Base-by-base conservation (phyloP, 2,888 invertebrate genomes). In the Eugnorisma glareosa region DNA sequence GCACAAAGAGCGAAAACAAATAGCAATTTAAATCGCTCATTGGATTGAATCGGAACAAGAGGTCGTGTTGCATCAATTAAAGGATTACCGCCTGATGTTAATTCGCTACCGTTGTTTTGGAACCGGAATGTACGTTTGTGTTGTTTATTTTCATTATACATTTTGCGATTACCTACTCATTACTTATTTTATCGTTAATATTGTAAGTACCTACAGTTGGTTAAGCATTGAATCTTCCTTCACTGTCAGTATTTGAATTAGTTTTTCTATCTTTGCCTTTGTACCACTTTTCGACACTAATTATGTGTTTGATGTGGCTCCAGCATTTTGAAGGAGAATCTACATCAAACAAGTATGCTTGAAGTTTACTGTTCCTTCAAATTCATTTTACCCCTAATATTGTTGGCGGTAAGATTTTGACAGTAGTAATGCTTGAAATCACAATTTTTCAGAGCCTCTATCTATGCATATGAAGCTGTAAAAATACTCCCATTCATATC, bases 21-120 rank as follows among this genome's bases (percentile, higher is more conserved):
- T 78, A 81, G 81, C 75, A 80, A 82, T 88, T 86, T 82, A 85
- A 85, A 85, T 84, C 77, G 77, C 73, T 86, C 77, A 86, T 86
- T 85, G 87, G 86, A 86, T 79, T 82, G 77, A 70, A 83, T 80
- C 81, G 75, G 67, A 83, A 85, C 81, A 88, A 86, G 84, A 88
- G 88, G 77, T 84, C 83, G 87, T 85, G 75, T 85, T 89, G 91
- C 91, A 90, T 92, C 92, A 92, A 92, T 92, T 92, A 92, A 91
- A 87, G 90, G 92, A 90, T 92, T 92, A 92, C 82, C 87, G 83
- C 71, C 84, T 82, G 85, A 86, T 74, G 81, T 79, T 86, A 64
- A 82, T 88, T 83, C 78, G 76, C 83, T 83, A 78, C 85, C 35
- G 73, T 82, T 78, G 76, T 87, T 88, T 76, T 86, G 74, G 66